Evolutionary conservation across 2,113 vertebrate genomes (phyloP).

Genomic region (Pleuronectes platessa): DNA sequence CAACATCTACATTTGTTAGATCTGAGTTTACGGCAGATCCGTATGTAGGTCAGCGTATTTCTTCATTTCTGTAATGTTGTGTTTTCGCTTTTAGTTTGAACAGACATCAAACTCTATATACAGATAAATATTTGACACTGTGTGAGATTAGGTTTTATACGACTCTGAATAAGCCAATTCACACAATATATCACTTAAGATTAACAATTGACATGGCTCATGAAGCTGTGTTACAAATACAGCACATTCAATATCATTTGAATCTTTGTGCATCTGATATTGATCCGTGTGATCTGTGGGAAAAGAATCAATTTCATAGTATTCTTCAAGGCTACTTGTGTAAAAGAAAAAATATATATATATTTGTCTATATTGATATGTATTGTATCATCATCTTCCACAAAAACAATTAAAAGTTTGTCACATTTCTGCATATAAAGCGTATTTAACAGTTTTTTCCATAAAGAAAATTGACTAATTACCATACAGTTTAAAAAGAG

Average conservation of each 20-base stretch:
- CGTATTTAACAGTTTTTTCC: not conserved
- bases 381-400: conserved; percentile 22
- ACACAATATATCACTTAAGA: conserved; percentile 59
- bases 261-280: conserved; percentile 70
- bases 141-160: conserved; percentile 14
- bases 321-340: conserved; percentile 49
- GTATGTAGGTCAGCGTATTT: not conserved
- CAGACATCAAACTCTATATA: conserved; percentile 10
- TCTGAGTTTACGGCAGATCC: not conserved
- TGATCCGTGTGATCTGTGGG: conserved; percentile 70
- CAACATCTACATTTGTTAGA: not conserved
- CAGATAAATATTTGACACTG: conserved; percentile 19
- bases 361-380: conserved; percentile 10
- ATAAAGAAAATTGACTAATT: no score
- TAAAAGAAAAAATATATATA: conserved; percentile 11
- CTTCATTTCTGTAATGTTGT: not conserved
- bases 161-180: conserved; percentile 39
- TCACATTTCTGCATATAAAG: not conserved
- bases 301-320: conserved; percentile 74
- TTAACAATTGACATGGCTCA: conserved; percentile 63
- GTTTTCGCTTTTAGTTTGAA: conserved; percentile 21
- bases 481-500: no score
- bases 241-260: conserved; percentile 70
- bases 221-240: conserved; percentile 53
- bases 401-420: conserved; percentile 19